These are phyloP conservation scores for Prunella strophiata DNA, from an alignment of 2,797 vertebrate genomes.

Conservation along the genomic window DNA sequence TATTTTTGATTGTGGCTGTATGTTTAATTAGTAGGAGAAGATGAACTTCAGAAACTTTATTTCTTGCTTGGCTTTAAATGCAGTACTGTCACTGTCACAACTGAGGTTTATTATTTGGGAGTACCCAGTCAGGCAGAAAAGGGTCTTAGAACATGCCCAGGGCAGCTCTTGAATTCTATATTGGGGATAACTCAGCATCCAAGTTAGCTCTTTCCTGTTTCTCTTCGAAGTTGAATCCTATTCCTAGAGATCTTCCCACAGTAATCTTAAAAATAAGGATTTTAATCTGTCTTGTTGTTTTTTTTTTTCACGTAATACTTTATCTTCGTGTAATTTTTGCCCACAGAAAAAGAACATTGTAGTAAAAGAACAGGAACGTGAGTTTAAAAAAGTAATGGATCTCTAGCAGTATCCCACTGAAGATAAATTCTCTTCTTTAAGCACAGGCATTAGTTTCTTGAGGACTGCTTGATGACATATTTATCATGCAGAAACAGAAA, in stretches of 20 bases:
- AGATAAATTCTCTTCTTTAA: background rate
- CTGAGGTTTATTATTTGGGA: background rate
- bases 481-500: background rate
- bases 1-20: background rate
- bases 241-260: background rate
- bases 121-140: background rate
- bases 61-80: background rate
- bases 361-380: background rate
- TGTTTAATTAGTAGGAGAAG: background rate
- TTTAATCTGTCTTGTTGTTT: background rate
- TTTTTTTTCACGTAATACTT: accelerated
- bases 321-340: accelerated
- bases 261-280: background rate
- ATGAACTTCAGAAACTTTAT: background rate
- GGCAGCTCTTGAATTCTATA: background rate
- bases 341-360: accelerated
- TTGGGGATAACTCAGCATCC: background rate
- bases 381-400: background rate
- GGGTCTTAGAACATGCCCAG: background rate
- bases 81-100: background rate
- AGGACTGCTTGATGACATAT: background rate
- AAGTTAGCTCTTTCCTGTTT: background rate
- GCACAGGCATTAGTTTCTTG: background rate
- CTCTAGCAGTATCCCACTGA: background rate
- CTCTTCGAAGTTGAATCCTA: background rate